Base-by-base conservation (phyloP, 2,888 invertebrate genomes). In the Neoitamus cyanurus region DNA sequence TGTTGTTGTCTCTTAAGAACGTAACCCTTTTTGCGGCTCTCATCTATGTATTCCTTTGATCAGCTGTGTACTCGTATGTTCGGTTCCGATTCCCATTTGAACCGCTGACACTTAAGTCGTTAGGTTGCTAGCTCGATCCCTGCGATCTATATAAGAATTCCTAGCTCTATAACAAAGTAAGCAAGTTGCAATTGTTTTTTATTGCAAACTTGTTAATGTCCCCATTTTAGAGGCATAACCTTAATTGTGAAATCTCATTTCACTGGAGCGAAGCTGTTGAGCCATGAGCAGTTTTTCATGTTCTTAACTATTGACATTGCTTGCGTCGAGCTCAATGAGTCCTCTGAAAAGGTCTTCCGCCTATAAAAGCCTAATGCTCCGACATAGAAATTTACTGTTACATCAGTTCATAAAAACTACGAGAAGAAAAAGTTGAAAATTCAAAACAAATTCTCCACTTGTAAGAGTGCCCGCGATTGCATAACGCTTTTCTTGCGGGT, bases 371-470 rank as follows among this genome's bases (percentile, higher is more conserved):
- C 42, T 13, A 13, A 6, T 20, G n/a, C 15, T 15, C 20, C 20
- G 15, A 20, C 58, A 58, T 7, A 58, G 58, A 3, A 42, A 42
- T 42, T n/a, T 20, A 7, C 20, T 20, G 25, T 58, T 58, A 9
- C 58, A 58, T 58, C 58, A 58, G 25, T 7, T 3, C 9, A 5
- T 25, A 25, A 58, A 58, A 58, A 58, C 20, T 58, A 7, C 58
- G 20, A 58, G 25, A 58, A 58, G 58, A 58, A 58, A 58, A 58
- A 58, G 15, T 58, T 58, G 9, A 20, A 75, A 75, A 75, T 75
- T 75, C 75, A 75, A 75, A 75, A 42, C 75, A 42, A 75, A 75
- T 75, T 75, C 75, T 75, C 28, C 75, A 6, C 42, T 37, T 42
- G 42, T 75, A 42, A 58, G 58, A 58, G 58, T 75, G 75, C 9